Evolutionary conservation across 2,113 vertebrate species (phyloP).

Genomic region (Corythoichthys haematopterus): DNA sequence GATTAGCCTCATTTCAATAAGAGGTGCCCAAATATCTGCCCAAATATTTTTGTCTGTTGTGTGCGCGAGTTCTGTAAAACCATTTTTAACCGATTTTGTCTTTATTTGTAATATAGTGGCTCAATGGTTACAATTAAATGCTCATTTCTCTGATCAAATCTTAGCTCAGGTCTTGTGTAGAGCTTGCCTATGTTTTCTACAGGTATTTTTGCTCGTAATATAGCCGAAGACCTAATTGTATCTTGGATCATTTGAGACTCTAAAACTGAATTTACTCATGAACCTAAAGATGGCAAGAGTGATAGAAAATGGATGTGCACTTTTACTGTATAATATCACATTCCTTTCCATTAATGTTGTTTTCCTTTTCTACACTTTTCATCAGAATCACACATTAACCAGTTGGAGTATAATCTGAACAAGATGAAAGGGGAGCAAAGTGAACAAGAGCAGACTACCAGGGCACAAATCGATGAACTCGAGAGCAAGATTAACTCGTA

Average conservation of each 20-base stretch:
- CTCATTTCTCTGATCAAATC: no score
- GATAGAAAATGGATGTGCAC: background rate
- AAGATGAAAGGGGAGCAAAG: constrained; percentile 73
- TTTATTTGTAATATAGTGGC: background rate
- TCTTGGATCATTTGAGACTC: no score
- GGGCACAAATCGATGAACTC: constrained; percentile 76
- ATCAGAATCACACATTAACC: constrained; percentile 75
- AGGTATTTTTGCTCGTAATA: no score
- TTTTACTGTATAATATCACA: background rate
- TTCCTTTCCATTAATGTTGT: background rate
- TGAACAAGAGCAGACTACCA: constrained; percentile 66
- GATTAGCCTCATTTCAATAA: constrained; percentile 71
- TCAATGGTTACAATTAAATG: no score
- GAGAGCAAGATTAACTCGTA: constrained; percentile 79
- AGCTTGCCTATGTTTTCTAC: no score
- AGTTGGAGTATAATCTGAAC: constrained; percentile 81
- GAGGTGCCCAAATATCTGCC: constrained; percentile 70
- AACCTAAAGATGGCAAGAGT: background rate
- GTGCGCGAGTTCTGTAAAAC: no score
- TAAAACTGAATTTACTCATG: background rate
- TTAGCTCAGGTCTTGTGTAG: no score
- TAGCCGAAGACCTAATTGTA: no score
- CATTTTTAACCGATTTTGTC: background rate
- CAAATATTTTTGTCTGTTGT: background rate
- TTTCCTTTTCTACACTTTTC: background rate